Conservation (phyloP, 2,888 invertebrate species). For the Melinaea menophilus region DNA sequence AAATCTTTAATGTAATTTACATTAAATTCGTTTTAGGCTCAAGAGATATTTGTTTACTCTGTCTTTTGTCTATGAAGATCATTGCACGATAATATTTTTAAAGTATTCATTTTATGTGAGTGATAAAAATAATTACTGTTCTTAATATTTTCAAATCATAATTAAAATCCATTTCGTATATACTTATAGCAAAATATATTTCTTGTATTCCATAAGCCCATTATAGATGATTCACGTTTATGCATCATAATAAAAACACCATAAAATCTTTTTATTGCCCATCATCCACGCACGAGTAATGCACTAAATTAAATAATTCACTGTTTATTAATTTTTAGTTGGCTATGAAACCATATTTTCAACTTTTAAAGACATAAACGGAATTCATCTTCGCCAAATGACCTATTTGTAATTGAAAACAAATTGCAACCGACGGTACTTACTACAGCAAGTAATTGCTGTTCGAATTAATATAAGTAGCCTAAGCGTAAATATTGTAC, state of each 20-base stretch:
- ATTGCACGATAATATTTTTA: too few relatives aligned
- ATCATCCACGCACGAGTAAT: slow-evolving; percentile 67
- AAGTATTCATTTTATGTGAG: too few relatives aligned
- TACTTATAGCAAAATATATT: slow-evolving; percentile 50
- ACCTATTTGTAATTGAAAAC: slow-evolving; percentile 42
- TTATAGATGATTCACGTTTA: slow-evolving; percentile 72
- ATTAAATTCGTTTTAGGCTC: too few relatives aligned
- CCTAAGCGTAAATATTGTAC: too few relatives aligned
- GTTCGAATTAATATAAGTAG: too few relatives aligned
- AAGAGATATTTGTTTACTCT: too few relatives aligned
- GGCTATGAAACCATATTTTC: slow-evolving; percentile 64
- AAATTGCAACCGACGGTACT: slow-evolving; percentile 29
- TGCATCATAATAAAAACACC: slow-evolving; percentile 74
- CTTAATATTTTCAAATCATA: background rate
- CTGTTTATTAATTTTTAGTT: slow-evolving; percentile 74
- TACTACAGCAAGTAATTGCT: slow-evolving; percentile 3
- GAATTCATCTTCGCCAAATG: slow-evolving; percentile 58
- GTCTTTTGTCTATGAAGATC: too few relatives aligned
- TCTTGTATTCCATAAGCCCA: slow-evolving; percentile 49
- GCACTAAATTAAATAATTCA: slow-evolving; percentile 72
- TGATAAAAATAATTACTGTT: too few relatives aligned
- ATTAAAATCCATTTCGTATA: slow-evolving; percentile 46
- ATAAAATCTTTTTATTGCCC: slow-evolving; percentile 75
- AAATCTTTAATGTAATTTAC: too few relatives aligned
- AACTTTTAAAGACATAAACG: slow-evolving; percentile 56